A percentile compares a stretch with the other conserved stretches of the same genome.
Conservation (phyloP, 2,113 vertebrate genomes). For the Nerophis ophidion region DNA sequence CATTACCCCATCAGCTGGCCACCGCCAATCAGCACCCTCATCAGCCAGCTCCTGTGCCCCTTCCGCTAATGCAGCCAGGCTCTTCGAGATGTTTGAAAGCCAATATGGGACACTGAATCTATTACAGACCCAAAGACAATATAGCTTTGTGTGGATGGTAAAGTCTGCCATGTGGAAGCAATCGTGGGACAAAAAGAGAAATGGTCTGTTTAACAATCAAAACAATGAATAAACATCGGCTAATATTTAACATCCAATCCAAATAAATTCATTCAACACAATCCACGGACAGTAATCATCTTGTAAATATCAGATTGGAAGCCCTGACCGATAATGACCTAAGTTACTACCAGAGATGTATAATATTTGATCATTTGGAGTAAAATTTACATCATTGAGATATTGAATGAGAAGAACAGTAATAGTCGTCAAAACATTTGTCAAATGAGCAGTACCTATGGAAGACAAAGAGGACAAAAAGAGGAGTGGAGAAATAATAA, state of each 20-base stretch:
- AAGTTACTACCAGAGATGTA: constrained; percentile 34
- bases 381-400: too few relatives aligned
- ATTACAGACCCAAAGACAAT: constrained; percentile 23
- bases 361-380: neutral
- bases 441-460: too few relatives aligned
- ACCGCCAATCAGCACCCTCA: constrained; percentile 14
- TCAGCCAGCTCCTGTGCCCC: constrained; percentile 34
- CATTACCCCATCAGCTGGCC: constrained; percentile 20
- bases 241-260: constrained; percentile 46
- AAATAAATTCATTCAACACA: constrained; percentile 47
- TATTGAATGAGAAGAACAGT: too few relatives aligned
- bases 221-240: constrained; percentile 36
- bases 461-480: too few relatives aligned
- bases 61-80: constrained; percentile 13
- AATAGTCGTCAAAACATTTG: too few relatives aligned
- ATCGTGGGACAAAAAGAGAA: constrained; percentile 40
- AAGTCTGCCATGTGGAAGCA: constrained; percentile 50
- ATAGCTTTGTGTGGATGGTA: constrained; percentile 19
- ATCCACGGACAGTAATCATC: constrained; percentile 23
- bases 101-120: constrained; percentile 28
- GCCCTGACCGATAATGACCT: constrained; percentile 17
- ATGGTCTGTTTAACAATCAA: constrained; percentile 35
- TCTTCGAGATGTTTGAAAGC: constrained; percentile 21
- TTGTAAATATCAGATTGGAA: constrained; percentile 8
- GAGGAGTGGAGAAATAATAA: too few relatives aligned